Percentiles rank a stretch among this genome's conserved stretches.
Evolutionary conservation across 2,113 vertebrate genomes (phyloP).

Genomic region (Lepisosteus oculatus): DNA sequence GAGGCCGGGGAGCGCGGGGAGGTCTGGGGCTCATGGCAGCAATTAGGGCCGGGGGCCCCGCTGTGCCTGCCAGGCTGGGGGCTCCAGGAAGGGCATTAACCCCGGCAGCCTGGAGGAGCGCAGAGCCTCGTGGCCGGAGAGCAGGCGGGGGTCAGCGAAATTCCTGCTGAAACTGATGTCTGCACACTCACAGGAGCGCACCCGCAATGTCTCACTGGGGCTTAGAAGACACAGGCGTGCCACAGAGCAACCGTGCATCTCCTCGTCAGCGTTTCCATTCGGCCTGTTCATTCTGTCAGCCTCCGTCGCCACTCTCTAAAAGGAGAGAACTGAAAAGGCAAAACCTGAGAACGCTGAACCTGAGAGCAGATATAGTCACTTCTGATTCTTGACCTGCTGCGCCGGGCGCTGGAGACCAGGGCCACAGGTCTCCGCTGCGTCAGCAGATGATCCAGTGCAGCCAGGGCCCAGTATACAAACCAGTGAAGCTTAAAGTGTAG

Average conservation of each 20-base stretch:
- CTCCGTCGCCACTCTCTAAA: not conserved
- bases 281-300: not conserved
- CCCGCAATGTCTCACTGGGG: not conserved
- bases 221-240: not conserved
- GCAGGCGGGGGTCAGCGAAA: too few species aligned
- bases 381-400: too few species aligned
- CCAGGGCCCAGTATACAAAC: too few species aligned
- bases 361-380: not conserved
- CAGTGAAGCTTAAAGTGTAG: constrained; percentile 29
- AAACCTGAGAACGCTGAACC: not conserved
- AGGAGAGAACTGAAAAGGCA: not conserved
- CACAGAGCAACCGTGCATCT: not conserved
- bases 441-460: too few species aligned
- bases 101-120: too few species aligned
- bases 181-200: not conserved
- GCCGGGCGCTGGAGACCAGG: too few species aligned
- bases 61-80: too few species aligned
- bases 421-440: too few species aligned
- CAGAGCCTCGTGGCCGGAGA: too few species aligned
- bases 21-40: constrained; percentile 61
- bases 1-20: constrained; percentile 51
- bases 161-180: too few species aligned
- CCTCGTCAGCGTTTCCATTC: not conserved
- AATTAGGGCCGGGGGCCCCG: constrained; percentile 53
- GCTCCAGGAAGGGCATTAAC: too few species aligned